Conservation (phyloP, 2,888 invertebrate species). For the Ormyrus nitidulus region DNA sequence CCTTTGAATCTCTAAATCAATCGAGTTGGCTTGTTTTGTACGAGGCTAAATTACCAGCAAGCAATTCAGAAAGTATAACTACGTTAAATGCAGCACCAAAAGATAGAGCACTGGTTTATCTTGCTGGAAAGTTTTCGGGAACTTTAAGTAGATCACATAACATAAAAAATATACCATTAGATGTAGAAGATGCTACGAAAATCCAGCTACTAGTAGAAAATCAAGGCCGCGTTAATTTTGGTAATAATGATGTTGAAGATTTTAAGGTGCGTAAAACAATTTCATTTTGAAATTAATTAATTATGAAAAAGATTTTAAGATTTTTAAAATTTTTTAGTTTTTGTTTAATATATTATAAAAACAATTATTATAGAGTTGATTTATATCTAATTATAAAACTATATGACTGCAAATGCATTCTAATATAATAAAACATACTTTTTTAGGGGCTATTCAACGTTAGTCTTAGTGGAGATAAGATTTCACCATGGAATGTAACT, state of each 20-base stretch:
- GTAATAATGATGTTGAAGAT: constrained; percentile 73
- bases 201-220: constrained; percentile 81
- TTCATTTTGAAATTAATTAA: neutral
- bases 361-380: neutral
- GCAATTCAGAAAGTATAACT: constrained; percentile 66
- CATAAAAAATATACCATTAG: constrained; percentile 59
- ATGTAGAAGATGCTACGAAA: constrained; percentile 59
- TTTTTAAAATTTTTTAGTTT: too few relatives aligned
- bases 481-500: constrained; percentile 60
- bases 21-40: constrained; percentile 77
- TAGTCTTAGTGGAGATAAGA: constrained; percentile 47
- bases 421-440: too few relatives aligned
- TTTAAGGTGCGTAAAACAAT: constrained; percentile 68
- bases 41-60: constrained; percentile 69
- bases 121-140: constrained; percentile 70
- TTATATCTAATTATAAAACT: too few relatives aligned
- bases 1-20: constrained; percentile 76
- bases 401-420: too few relatives aligned
- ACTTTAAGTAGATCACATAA: constrained; percentile 65
- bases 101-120: constrained; percentile 78
- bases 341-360: neutral
- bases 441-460: constrained; percentile 61
- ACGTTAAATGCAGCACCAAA: constrained; percentile 73
- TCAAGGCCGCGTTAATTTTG: constrained; percentile 88
- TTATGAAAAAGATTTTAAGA: too few relatives aligned